Evolutionary conservation across 1,140 invertebrate species (phyloP).

Genomic region (Drosophila biarmipes): DNA sequence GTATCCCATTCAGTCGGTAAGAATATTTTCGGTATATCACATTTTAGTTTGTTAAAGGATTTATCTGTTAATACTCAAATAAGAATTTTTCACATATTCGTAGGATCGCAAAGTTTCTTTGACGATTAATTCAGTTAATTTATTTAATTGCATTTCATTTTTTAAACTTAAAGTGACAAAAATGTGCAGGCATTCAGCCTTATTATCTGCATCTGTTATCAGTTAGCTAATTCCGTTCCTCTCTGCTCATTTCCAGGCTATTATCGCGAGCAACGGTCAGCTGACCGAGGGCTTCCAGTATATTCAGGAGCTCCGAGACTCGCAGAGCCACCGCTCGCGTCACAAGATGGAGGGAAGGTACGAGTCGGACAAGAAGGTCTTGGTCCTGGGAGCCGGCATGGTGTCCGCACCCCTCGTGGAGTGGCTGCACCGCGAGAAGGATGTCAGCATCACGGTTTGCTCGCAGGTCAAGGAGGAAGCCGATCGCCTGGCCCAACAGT

Average conservation of each 20-base stretch:
- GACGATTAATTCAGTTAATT: neutral
- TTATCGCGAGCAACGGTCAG: slow-evolving; percentile 97
- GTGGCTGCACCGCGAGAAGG: slow-evolving; percentile 94
- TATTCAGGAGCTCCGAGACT: slow-evolving; percentile 93
- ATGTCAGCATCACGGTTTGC: slow-evolving; percentile 92
- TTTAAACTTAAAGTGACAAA: neutral
- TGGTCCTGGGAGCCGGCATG: slow-evolving; percentile 97
- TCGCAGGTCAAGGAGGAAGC: slow-evolving; percentile 95
- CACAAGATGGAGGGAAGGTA: slow-evolving; percentile 86
- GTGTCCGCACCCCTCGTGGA: slow-evolving; percentile 97
- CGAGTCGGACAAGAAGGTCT: slow-evolving; percentile 87
- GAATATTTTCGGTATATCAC: too few relatives aligned
- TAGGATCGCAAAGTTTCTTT: too few relatives aligned
- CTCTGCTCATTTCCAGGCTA: slow-evolving; percentile 87
- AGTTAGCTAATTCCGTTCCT: slow-evolving; percentile 40
- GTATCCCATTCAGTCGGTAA: slow-evolving; percentile 92
- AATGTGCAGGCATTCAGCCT: slow-evolving; percentile 1
- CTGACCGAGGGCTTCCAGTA: slow-evolving; percentile 97
- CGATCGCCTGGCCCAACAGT: slow-evolving; percentile 91
- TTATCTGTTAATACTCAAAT: too few relatives aligned
- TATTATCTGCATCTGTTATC: slow-evolving; percentile 31
- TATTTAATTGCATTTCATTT: neutral
- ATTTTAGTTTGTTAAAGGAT: too few relatives aligned
- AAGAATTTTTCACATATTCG: too few relatives aligned
- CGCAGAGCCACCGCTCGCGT: slow-evolving; percentile 85